A percentile compares a stretch with the other conserved stretches of the same genome.
Conservation (phyloP, 1,140 invertebrate species). For the Thaumatotibia leucotreta region DNA sequence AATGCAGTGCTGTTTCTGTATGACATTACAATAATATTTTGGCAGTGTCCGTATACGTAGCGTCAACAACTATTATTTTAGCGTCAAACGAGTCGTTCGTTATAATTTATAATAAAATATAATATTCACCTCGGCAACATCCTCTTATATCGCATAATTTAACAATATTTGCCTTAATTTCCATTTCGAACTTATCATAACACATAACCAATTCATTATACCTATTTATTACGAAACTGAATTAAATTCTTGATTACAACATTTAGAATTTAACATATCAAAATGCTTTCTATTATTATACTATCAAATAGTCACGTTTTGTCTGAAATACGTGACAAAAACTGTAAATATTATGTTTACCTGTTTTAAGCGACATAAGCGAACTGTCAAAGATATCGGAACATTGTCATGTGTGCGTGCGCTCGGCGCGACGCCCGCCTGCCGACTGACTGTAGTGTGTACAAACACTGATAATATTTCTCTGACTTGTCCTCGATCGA, state of each 20-base stretch:
- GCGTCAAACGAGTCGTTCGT: neutral
- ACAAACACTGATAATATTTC: slow-evolving; percentile 1
- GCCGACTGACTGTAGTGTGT: neutral
- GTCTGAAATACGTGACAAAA: neutral
- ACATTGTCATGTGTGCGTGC: neutral
- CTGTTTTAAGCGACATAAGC: neutral
- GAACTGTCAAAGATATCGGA: neutral
- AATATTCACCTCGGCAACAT: no score
- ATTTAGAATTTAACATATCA: neutral
- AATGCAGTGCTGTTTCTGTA: neutral
- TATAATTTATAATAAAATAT: neutral
- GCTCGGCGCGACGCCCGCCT: neutral
- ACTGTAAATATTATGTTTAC: neutral
- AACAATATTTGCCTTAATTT: no score
- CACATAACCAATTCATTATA: neutral
- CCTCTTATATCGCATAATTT: no score
- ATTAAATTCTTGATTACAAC: neutral
- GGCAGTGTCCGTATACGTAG: neutral
- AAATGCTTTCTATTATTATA: neutral
- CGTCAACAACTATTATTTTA: neutral
- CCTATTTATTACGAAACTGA: neutral
- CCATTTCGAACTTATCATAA: neutral
- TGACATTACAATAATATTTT: neutral
- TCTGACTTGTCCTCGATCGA: slow-evolving; percentile 5
- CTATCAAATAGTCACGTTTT: neutral